These are phyloP conservation scores for Coreius guichenoti DNA, from an alignment of 2,797 vertebrate species.

Conservation along the genomic window DNA sequence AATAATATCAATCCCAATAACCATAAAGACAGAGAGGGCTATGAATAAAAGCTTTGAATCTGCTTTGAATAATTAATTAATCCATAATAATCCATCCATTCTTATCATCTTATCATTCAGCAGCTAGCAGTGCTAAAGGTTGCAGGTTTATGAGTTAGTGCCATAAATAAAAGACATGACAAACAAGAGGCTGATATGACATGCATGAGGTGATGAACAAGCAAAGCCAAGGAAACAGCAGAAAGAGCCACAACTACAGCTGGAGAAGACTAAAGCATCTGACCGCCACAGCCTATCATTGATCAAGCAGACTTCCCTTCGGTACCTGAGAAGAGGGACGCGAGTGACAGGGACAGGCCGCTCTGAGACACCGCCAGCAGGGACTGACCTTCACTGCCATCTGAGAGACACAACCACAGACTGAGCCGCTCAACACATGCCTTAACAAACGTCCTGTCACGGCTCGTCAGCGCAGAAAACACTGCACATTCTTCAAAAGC, in stretches of 20 bases:
- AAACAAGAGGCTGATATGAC: not conserved
- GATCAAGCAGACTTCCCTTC: slow-evolving; percentile 40
- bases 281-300: not conserved
- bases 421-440: not conserved
- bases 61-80: not conserved
- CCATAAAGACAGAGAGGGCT: not conserved
- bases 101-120: not conserved
- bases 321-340: slow-evolving; percentile 95
- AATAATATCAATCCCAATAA: not conserved
- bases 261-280: slow-evolving; percentile 26
- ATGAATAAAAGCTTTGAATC: not conserved
- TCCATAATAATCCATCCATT: not conserved
- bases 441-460: not conserved
- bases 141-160: not conserved
- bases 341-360: slow-evolving; percentile 91
- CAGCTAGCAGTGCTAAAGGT: not conserved
- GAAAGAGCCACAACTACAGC: not conserved
- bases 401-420: slow-evolving; percentile 85
- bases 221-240: slow-evolving; percentile 27
- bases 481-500: not conserved
- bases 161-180: not conserved
- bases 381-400: slow-evolving; percentile 92
- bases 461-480: not conserved
- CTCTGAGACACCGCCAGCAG: slow-evolving; percentile 91
- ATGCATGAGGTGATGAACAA: not conserved